Evolutionary conservation across 2,888 invertebrate genomes (phyloP), one percentile per base, ranked within the genome.

Genomic region (Troglohyphantes excavatus): DNA sequence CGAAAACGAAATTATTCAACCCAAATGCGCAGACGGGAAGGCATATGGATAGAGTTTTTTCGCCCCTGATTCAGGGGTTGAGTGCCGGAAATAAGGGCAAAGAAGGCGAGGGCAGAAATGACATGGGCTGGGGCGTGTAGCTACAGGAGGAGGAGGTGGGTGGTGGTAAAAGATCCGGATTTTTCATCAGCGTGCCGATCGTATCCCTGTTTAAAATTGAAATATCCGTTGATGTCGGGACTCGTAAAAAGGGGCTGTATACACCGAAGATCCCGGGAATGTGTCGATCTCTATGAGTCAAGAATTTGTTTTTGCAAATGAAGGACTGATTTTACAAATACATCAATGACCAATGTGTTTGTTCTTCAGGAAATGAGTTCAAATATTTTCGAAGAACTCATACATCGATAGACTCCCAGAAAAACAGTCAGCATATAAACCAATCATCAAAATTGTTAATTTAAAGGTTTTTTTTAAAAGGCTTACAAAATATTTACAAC

Each of bases 171-270:
- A 61, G 65, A 78, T 33, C n/a, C 78, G 13, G 65, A 65, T 65
- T 78, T 78, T 78, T 65, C 43, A 65, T 78, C 43, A 63, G 5
- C 5, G 65, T 63, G 5, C 3, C 59, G 19, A 75, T 73, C 75
- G 19, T 13, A n/a, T n/a, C 33, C 75, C n/a, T 61, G 39, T 21
- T 65, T 78, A n/a, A 78, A 78, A 63, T 78, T 78, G 78, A 78
- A 65, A 63, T 78, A 39, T 78, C 78, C 13, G 53, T 65, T 27
- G 39, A 23, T 19, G n/a, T 11, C 0, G 21, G n/a, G 19, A 27
- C 29, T 1, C 2, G 33, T 3, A 19, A 23, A 13, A 70, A 33
- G 68, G 68, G 68, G 39, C 11, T 21, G 39, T 70, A 21, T 19
- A 70, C 39, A 70, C 21, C 11, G 39, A 19, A n/a, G n/a, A 39